phyloP scores from a whole-genome alignment of 2,888 invertebrate species.

The Limnephilus lunatus region DNA sequence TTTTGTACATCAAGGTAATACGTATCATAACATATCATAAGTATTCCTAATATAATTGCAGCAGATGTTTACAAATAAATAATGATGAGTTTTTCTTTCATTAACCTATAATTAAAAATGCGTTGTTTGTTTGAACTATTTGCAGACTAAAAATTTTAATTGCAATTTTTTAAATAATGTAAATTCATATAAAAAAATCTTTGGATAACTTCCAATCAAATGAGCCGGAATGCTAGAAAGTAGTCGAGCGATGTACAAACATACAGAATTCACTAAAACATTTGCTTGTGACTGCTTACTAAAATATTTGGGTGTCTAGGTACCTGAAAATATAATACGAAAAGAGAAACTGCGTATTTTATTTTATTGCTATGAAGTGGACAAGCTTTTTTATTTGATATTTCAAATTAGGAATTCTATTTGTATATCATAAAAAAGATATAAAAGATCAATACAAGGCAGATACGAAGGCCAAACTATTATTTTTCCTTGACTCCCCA shows the following conservation, averaged over 20 bases:
- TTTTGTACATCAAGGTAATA: not conserved
- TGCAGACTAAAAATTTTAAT: not conserved
- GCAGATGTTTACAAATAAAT: not conserved
- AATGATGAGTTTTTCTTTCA: not conserved
- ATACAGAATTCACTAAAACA: not conserved
- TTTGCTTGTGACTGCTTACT: not conserved
- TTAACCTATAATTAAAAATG: not conserved
- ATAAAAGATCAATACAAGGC: not conserved
- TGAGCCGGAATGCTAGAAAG: conserved; percentile 9
- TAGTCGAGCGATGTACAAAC: not conserved
- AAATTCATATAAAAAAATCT: not conserved
- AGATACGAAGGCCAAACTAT: not conserved
- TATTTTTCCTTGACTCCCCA: not conserved
- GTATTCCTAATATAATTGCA: not conserved
- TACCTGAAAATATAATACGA: not conserved
- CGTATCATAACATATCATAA: too few species aligned
- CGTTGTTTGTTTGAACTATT: not conserved
- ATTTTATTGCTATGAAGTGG: not conserved
- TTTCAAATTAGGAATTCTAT: not conserved
- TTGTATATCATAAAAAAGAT: not conserved
- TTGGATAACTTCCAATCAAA: conserved; percentile 33
- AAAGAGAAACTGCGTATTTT: not conserved
- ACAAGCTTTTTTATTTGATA: not conserved
- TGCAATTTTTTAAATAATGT: not conserved
- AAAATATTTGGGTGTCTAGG: not conserved